Evolutionary conservation across 1,140 invertebrate genomes (phyloP), one percentile per base, ranked within the genome.

Genomic region (Drosophila eugracilis): DNA sequence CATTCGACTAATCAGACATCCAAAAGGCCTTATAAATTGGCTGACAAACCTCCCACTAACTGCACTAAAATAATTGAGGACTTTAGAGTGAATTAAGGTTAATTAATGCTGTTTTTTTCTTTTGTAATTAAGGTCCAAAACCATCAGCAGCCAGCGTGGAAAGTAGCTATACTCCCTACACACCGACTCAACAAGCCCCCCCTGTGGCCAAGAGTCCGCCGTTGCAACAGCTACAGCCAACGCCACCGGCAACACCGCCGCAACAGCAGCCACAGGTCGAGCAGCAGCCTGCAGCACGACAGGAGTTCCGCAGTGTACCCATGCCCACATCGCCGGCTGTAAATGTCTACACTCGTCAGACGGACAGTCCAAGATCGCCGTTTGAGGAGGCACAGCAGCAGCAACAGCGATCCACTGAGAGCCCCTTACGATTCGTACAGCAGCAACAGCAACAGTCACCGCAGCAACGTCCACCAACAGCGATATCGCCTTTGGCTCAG

Each of bases 281-380:
- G 36, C 57, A 70, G 30, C 73, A 42, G 21, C 50, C 44, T 17
- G 37, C 75, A 28, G 19, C 28, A 19, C 75, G 75, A n/a, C 62
- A 47, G 44, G 79, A 90, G 78, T 90, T 90, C 58, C 89, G 89
- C 24, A 90, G 89, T 15, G 81, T 86, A 41, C 36, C 90, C 12
- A 78, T 91, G 75, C 89, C 89, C 10, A 76, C 78, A 48, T 85
- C 90, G 15, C 86, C 80, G 9, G 57, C 75, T 50, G 80, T 78
- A 5, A 77, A 72, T 72, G 75, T 90, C n/a, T 91, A 89, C n/a
- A 89, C 83, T 14, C 75, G 86, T 7, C 89, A 90, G 72, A 60
- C 84, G 32, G 88, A 89, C 4, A 80, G 74, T 78, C 88, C 84
- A 32, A 71, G 60, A 12, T 86, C 81, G 9, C 83, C 83, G 5